Evolutionary conservation across 2,797 vertebrate genomes (phyloP), one percentile per base, ranked within the genome.

Genomic region (Tarsius wallacei): DNA sequence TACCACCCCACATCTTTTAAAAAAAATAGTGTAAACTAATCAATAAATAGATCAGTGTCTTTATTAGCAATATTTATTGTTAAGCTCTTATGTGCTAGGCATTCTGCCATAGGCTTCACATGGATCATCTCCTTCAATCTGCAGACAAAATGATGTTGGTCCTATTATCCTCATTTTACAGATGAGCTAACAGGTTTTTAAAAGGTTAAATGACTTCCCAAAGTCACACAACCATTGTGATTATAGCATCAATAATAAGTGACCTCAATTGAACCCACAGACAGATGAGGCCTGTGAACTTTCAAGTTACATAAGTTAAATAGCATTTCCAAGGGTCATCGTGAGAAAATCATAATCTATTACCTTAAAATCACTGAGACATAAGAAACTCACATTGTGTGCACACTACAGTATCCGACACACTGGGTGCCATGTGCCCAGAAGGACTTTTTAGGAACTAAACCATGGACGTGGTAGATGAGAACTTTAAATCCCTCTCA

Each of bases 101-200:
- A 87, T 15, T 78, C 51, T 63, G 4, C 33, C 85, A 59, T 84
- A 82, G 81, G 33, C 47, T 87, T 96, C 80, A 64, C 17, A 53
- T 73, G 83, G 76, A 93, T 87, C 71, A 85, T 49, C 31, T 51
- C 78, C 33, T 85, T 93, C 85, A 86, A 89, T 95, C 57, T 71
- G 10, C 51, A 95, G 76, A 71, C 59, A 95, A 96, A 96, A 96
- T 77, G 19, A 94, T 89, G 17, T 89, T 82, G 63, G 17, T 88
- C n/a, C 55, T 89, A 88, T 84, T 81, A 94, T 55, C 66, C 47
- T 87, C 84, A 96, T 95, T 96, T 95, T 94, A 95, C 80, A 97
- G 93, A 96, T 94, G 87, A 93, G 47, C 63, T 96, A 95, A 89
- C 77, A 92, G 84, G 63, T 97, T 94, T 96, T 94, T 73, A 87